Base-by-base conservation (phyloP, 2,797 vertebrate genomes). In the Myiothlypis chrysogaster region DNA sequence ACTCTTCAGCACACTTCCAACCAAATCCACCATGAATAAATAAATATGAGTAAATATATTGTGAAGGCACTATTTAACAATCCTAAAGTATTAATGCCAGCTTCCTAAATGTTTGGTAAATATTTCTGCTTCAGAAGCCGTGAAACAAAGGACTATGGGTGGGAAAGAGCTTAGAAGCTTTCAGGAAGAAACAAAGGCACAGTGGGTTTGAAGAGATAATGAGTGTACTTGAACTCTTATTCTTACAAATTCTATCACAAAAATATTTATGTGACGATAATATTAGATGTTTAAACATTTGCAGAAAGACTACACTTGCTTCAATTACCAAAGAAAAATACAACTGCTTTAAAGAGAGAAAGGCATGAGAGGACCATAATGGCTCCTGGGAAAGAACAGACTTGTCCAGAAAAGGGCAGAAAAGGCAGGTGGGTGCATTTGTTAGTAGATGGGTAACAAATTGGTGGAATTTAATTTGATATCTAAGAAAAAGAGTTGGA, bases 31-130 rank as follows among this genome's bases (percentile, higher is more conserved):
- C 30, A 10, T 23, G 25, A 94, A 89, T 9, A 3, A 82, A 60
- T 57, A 86, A 91, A 88, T 7, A n/a, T 10, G 15, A 89, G 39
- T 34, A 89, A 73, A 90, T 77, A 44, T 32, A 76, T 14, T 63
- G 66, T 41, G 41, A 90, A 80, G 41, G n/a, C 22, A 49, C 18
- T 66, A 50, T 63, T 93, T 78, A 92, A 68, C 49, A 87, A 88
- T 55, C 53, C 57, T 56, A 56, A 75, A 73, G 60, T 52, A 88
- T 79, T 84, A 76, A 78, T 8, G 18, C 20, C 43, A 83, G 83
- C 41, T 94, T 70, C 30, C 70, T 47, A 87, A 64, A 55, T 60
- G 49, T 89, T n/a, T 87, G 56, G 56, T 80, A 94, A 95, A 95
- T 34, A 72, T 44, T 76, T 50, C 53, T 49, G 43, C 44, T 79